These are phyloP conservation scores for Leuciscus waleckii DNA, from an alignment of 2,797 vertebrate genomes.

Conservation along the genomic window DNA sequence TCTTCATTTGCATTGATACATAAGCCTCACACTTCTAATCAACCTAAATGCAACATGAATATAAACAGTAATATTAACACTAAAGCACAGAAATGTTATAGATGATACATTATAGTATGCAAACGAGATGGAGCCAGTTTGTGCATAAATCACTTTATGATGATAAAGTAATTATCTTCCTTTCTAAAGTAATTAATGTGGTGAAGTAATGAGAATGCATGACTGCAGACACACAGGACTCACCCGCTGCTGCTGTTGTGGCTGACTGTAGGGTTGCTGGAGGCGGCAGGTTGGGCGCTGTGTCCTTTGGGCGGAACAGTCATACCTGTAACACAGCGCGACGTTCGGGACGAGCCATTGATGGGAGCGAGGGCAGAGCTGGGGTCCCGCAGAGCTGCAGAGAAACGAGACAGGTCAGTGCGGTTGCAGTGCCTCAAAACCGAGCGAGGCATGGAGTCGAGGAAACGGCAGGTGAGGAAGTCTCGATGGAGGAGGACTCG, in stretches of 20 bases:
- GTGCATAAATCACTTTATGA: not conserved
- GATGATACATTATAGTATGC: not conserved
- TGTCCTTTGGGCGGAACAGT: constrained; percentile 83
- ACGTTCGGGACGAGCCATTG: constrained; percentile 81
- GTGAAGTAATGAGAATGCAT: not conserved
- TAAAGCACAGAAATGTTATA: not conserved
- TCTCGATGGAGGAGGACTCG: constrained; percentile 78
- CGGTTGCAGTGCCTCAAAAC: constrained; percentile 70
- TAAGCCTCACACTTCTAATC: not conserved
- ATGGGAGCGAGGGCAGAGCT: constrained; percentile 65
- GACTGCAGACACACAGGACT: constrained; percentile 63
- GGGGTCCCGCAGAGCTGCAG: constrained; percentile 82
- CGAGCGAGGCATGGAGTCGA: constrained; percentile 75
- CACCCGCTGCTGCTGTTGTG: constrained; percentile 83
- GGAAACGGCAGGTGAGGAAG: constrained; percentile 81
- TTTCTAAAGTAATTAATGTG: not conserved
- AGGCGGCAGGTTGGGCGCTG: constrained; percentile 74
- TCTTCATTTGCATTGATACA: not conserved
- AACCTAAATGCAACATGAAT: not conserved
- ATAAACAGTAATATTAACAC: not conserved
- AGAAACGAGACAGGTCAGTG: constrained; percentile 64
- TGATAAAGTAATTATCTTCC: too few species aligned
- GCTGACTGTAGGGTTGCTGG: constrained; percentile 64
- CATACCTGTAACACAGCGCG: constrained; percentile 87
- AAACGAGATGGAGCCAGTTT: not conserved